Evolutionary conservation across 2,797 vertebrate species (phyloP).

Genomic region (Anguilla megastoma): DNA sequence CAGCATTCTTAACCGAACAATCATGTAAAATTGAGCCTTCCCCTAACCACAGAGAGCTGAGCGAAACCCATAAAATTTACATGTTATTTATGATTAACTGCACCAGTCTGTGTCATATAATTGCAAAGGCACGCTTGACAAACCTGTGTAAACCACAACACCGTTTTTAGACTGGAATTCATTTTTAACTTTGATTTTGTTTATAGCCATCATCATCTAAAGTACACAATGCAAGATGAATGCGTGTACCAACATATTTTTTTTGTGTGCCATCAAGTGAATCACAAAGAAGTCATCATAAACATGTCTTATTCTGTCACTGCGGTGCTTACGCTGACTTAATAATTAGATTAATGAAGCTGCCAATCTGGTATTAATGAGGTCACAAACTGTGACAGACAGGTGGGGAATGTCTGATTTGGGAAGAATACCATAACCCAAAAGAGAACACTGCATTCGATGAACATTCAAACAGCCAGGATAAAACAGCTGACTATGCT

Average conservation of each 20-base stretch:
- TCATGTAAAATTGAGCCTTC: not conserved
- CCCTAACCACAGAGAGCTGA: not conserved
- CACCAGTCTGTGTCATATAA: not conserved
- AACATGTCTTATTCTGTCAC: conserved; percentile 26
- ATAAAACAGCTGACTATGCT: not conserved
- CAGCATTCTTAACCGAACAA: too few relatives aligned
- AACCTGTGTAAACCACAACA: not conserved
- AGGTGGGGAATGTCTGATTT: not conserved
- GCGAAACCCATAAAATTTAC: not conserved
- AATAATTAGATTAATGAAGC: not conserved
- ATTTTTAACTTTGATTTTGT: not conserved
- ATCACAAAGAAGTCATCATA: conserved; percentile 12
- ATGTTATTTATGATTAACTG: not conserved
- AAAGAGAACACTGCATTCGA: not conserved
- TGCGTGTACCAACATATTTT: not conserved
- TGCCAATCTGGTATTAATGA: not conserved
- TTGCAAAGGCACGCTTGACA: not conserved
- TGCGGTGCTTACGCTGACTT: not conserved
- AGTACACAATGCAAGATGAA: not conserved
- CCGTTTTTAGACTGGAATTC: not conserved
- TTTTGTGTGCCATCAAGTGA: not conserved
- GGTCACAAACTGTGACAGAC: not conserved
- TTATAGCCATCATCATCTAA: not conserved
- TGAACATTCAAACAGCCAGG: not conserved
- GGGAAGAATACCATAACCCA: not conserved